Base-by-base conservation (phyloP, 2,888 invertebrate species). In the Orthosia gracilis region DNA sequence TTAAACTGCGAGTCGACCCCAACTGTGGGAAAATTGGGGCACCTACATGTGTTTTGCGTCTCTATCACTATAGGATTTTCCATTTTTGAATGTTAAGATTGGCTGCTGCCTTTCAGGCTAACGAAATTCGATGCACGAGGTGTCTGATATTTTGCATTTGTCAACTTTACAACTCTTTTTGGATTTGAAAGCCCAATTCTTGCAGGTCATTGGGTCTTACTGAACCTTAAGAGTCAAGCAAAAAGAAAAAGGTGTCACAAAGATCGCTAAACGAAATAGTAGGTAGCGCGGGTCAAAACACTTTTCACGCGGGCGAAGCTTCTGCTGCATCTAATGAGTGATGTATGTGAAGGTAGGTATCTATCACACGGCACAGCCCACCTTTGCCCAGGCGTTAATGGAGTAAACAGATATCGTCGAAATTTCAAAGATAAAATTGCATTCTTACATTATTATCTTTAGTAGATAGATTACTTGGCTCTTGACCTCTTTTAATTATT, bases 361-460 rank as follows among this genome's bases (percentile, higher is more conserved):
- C 57, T 40, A 40, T 40, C 40, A 40, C 40, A 40, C 40, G 7
- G 31, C 31, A 47, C 4, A 57, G 18, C 52, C 59, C 59, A 73
- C 64, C 82, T 82, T 76, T 63, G 49, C n/a, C 62, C 76, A 15
- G 52, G 13, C 18, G 13, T 52, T 73, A 76, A 81, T 70, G 63
- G 45, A 61, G 50, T 71, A 61, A 71, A 76, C 57, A 72, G 68
- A 61, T 84, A 79, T 54, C 69, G 26, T 66, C 40, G 73, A 76
- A 73, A 79, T 71, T 69, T 63, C n/a, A 26, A 63, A 76, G 83
- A 85, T 82, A 79, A 74, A 73, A 71, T 54, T 65, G 67, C 80
- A 83, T 81, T 78, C 73, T 23, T 59, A 26, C 49, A 67, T 76
- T 85, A 65, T 76, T 85, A 85, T 83, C 74, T 67, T 52, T 5